phyloP scores from a whole-genome alignment of 2,797 vertebrate genomes.

The Tragopan temminckii region DNA sequence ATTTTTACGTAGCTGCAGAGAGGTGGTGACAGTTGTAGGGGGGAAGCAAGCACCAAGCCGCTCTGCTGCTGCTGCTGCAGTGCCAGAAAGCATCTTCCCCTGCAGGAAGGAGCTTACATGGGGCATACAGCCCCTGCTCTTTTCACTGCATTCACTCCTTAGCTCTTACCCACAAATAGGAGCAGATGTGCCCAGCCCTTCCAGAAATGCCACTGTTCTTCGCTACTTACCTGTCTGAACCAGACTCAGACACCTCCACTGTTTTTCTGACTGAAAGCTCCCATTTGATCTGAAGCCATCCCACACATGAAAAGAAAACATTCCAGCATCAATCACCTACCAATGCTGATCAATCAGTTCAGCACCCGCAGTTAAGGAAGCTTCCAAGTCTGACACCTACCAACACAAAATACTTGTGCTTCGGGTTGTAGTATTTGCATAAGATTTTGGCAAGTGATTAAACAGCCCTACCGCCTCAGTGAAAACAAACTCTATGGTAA shows the following conservation, averaged over 20 bases:
- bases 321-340: not conserved
- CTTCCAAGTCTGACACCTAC: constrained; percentile 42
- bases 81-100: constrained; percentile 30
- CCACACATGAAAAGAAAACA: not conserved
- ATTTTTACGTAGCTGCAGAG: not conserved
- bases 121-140: not conserved
- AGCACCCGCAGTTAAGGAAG: not conserved
- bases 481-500: constrained; percentile 43
- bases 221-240: not conserved
- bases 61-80: not conserved
- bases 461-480: constrained; percentile 53
- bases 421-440: constrained; percentile 56
- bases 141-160: not conserved
- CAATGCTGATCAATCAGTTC: constrained; percentile 50
- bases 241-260: not conserved
- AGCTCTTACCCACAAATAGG: not conserved
- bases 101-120: not conserved
- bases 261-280: not conserved
- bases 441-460: constrained; percentile 61
- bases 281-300: not conserved
- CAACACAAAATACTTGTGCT: constrained; percentile 44
- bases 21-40: not conserved
- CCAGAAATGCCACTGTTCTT: not conserved
- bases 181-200: not conserved
- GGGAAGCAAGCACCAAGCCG: not conserved